phyloP scores from a whole-genome alignment of 2,113 vertebrate genomes.

The Upupa epops region DNA sequence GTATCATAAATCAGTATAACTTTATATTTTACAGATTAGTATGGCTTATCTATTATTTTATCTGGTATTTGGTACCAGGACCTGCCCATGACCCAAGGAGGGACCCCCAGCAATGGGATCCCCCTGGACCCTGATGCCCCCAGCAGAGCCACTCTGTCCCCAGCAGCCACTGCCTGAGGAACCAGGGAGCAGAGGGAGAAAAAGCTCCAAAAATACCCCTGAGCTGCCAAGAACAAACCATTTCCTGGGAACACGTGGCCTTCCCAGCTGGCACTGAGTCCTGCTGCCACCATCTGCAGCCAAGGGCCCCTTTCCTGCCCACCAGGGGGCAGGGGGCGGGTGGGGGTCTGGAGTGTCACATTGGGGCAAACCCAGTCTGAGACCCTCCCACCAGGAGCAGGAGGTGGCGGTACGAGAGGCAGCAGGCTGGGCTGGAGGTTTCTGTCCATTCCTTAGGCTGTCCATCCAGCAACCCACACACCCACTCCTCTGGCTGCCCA shows the following conservation, averaged over 20 bases:
- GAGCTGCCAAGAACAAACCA: slow-evolving; percentile 32
- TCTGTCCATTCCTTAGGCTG: neutral
- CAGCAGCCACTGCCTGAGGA: neutral
- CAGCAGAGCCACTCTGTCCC: neutral
- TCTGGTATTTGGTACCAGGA: neutral
- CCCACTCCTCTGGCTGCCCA: too few species aligned
- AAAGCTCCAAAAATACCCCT: slow-evolving; percentile 28
- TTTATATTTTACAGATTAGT: too few species aligned
- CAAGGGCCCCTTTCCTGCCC: neutral
- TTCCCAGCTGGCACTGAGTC: neutral
- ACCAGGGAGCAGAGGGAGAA: neutral
- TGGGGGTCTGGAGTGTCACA: rapidly evolving
- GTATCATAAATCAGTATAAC: too few species aligned
- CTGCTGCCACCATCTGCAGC: neutral
- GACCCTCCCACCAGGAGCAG: neutral
- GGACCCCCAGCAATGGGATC: too few species aligned
- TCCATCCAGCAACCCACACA: neutral
- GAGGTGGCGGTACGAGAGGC: neutral
- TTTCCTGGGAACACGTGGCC: slow-evolving; percentile 27
- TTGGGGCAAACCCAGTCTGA: neutral
- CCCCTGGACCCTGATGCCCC: neutral
- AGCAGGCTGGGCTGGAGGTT: neutral
- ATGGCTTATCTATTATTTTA: neutral
- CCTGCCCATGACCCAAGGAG: neutral
- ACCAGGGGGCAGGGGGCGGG: neutral